These are phyloP conservation scores for Tamias sibiricus DNA, from an alignment of 2,113 vertebrate genomes.

Conservation along the genomic window DNA sequence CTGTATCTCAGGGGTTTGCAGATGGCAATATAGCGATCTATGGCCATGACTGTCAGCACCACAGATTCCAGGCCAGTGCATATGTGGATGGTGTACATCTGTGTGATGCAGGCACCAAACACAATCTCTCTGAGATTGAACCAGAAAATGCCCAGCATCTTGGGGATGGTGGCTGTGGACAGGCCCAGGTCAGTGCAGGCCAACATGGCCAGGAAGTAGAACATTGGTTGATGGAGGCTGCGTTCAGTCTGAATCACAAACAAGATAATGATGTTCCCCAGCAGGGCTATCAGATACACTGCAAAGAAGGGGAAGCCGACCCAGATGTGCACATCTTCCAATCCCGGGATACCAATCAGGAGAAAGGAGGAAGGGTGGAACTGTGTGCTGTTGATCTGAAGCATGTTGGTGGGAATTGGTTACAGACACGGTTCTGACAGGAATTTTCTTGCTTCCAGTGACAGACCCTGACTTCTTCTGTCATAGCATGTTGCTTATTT, in stretches of 20 bases:
- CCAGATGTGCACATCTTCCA: conserved; percentile 65
- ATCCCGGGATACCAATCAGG: conserved; percentile 76
- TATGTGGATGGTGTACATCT: conserved; percentile 85
- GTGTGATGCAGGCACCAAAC: conserved; percentile 81
- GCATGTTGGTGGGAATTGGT: not conserved
- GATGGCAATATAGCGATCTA: conserved; percentile 85
- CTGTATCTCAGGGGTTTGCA: conserved; percentile 81
- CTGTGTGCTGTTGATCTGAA: conserved; percentile 28
- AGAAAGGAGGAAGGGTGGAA: conserved; percentile 69
- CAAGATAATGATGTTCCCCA: conserved; percentile 72
- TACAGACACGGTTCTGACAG: conserved; percentile 13
- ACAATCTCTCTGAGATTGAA: conserved; percentile 74
- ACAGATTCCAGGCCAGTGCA: conserved; percentile 83
- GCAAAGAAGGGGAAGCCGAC: conserved; percentile 67
- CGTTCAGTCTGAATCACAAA: conserved; percentile 68
- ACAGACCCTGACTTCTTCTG: not conserved
- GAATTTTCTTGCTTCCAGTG: conserved; percentile 32
- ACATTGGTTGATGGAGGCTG: conserved; percentile 78
- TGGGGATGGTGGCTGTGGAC: conserved; percentile 80
- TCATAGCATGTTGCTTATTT: conserved; percentile 43
- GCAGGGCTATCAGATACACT: conserved; percentile 66
- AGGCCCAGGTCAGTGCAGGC: conserved; percentile 81
- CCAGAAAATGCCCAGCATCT: conserved; percentile 83
- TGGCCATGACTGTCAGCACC: conserved; percentile 85
- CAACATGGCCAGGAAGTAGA: conserved; percentile 84